Evolutionary conservation across 2,888 invertebrate species (phyloP).

Genomic region (Hemicrepidius hirtus): DNA sequence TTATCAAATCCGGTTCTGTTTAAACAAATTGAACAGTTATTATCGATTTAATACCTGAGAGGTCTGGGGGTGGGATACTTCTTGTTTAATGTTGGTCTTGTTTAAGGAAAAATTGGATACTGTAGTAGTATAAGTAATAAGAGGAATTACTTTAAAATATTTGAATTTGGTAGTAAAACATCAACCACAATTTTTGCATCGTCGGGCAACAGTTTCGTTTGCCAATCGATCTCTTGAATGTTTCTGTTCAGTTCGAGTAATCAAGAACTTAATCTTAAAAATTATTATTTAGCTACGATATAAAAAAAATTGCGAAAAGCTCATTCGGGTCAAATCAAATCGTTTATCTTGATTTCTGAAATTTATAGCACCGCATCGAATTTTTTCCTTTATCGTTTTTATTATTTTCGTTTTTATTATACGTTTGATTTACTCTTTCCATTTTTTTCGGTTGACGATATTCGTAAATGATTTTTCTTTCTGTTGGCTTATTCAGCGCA

Average conservation of each 20-base stretch:
- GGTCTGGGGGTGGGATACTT: no score
- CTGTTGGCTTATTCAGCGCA: constrained; percentile 28
- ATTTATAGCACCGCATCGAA: constrained; percentile 38
- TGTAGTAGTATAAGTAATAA: no score
- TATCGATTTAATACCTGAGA: no score
- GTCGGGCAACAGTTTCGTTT: not conserved
- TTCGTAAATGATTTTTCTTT: constrained; percentile 45
- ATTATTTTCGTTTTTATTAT: constrained; percentile 42
- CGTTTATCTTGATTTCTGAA: constrained; percentile 41
- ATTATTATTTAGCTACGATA: not conserved
- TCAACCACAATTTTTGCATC: not conserved
- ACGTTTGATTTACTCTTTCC: constrained; percentile 42
- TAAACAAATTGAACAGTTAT: not conserved
- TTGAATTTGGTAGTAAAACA: no score
- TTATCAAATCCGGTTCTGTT: no score
- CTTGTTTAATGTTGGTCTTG: no score
- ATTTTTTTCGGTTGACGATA: constrained; percentile 39
- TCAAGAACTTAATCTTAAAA: no score
- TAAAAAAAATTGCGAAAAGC: constrained; percentile 26
- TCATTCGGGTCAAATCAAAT: constrained; percentile 35
- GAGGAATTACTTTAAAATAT: no score
- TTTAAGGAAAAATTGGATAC: no score
- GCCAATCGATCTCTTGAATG: no score
- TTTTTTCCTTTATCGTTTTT: constrained; percentile 27
- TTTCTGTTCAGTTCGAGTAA: no score